Conservation (phyloP, 2,797 vertebrate species). For the Manis javanica region DNA sequence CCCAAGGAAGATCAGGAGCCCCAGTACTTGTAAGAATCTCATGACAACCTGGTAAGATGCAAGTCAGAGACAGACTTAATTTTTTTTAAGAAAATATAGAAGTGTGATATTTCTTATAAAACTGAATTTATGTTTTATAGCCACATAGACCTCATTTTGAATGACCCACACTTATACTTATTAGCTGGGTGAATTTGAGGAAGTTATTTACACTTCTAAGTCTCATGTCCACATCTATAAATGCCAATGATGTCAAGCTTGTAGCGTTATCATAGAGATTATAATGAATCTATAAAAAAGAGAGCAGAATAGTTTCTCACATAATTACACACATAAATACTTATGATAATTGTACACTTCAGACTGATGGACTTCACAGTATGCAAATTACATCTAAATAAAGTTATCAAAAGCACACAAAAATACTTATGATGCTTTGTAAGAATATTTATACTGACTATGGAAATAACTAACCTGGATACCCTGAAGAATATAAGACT, state of each 20-base stretch:
- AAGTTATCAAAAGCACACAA: slow-evolving; percentile 12
- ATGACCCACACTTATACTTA: background rate
- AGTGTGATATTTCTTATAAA: background rate
- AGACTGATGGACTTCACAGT: background rate
- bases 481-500: slow-evolving; percentile 4
- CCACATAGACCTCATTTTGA: background rate
- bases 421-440: background rate
- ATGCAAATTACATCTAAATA: background rate
- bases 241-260: background rate
- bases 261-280: background rate
- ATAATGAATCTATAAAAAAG: background rate
- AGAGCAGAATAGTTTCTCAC: background rate
- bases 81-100: slow-evolving; percentile 14
- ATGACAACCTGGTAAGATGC: background rate
- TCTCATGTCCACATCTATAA: background rate
- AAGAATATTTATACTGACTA: slow-evolving; percentile 44
- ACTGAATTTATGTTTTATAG: background rate
- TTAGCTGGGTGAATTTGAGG: background rate
- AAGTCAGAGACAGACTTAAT: slow-evolving; percentile 16
- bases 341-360: background rate
- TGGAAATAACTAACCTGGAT: background rate
- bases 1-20: background rate
- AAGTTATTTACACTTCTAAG: background rate
- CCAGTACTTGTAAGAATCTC: background rate
- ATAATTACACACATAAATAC: background rate